Evolutionary conservation across 2,113 vertebrate species (phyloP).

Genomic region (Nannobrachium achirus): DNA sequence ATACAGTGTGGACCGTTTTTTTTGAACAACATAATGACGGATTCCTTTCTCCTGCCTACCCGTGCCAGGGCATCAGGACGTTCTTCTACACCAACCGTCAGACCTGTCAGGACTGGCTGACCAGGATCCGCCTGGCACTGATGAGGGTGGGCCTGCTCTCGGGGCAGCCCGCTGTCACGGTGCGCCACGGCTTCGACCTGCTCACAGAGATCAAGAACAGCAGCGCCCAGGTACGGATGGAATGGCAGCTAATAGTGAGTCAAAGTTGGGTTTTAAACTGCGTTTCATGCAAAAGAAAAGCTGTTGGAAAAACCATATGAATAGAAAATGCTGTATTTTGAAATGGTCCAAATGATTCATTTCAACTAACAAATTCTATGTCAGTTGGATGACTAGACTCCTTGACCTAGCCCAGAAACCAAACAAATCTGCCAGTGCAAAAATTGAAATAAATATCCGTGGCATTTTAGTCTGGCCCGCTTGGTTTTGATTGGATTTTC

Average conservation of each 20-base stretch:
- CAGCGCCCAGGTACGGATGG: conserved; percentile 80
- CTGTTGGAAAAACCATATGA: neutral
- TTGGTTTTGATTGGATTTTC: too few relatives aligned
- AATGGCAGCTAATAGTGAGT: neutral
- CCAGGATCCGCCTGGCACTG: conserved; percentile 92
- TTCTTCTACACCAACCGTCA: conserved; percentile 99
- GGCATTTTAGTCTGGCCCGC: too few relatives aligned
- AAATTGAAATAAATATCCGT: too few relatives aligned
- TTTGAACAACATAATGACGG: neutral
- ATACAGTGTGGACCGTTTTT: too few relatives aligned
- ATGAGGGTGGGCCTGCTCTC: conserved; percentile 96
- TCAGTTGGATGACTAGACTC: too few relatives aligned
- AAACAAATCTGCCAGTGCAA: too few relatives aligned
- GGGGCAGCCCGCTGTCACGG: conserved; percentile 96
- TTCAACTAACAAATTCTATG: too few relatives aligned
- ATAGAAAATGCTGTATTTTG: neutral
- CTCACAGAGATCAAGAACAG: conserved; percentile 94
- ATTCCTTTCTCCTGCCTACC: neutral
- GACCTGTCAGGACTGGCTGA: conserved; percentile 98
- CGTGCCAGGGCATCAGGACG: conserved; percentile 91
- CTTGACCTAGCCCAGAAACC: too few relatives aligned
- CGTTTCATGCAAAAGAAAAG: neutral
- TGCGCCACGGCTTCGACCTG: conserved; percentile 96
- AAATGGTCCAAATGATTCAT: too few relatives aligned
- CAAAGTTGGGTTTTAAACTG: neutral